Base-by-base conservation (phyloP, 2,888 invertebrate species). In the Nemurella pictetii region DNA sequence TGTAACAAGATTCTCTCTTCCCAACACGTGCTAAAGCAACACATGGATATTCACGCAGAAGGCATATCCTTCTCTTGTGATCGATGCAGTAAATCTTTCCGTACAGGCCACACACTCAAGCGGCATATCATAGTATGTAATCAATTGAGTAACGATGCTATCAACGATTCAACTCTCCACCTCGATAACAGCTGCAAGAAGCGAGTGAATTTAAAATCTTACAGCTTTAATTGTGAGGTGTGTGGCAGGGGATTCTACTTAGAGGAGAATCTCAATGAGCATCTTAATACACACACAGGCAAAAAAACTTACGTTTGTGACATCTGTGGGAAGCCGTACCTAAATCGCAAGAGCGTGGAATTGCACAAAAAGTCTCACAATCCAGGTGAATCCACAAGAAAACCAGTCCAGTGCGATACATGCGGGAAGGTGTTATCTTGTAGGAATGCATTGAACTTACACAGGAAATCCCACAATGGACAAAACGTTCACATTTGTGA, bases 161-260 rank as follows among this genome's bases (percentile, higher is more conserved):
- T n/a, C n/a, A n/a, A n/a, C n/a, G n/a, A n/a, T 90, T 90, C 84
- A 88, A 89, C 2, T 90, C 90, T 81, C 90, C 90, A 0, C 84
- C 90, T 25, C 86, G 90, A 25, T 85, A 90, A 9, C 90, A 90
- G 89, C 2, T 90, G 90, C 1, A 89, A 90, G 80, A 89, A 90
- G 86, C 90, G 90, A 32, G 32, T 9, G 9, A 3, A 32, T 32
- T 32, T 32, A 32, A 32, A 32, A 32, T 32, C 32, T 5, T 9
- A 32, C 9, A 5, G 4, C 9, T 86, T 88, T 84, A 86, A 85
- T 5, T 89, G 89, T 85, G 85, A 84, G 3, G 80, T 88, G 15
- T 89, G 90, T 35, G 83, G 87, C n/a, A 85, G 87, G 0, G 84
- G 83, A 12, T 89, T 89, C 83, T 32, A 85, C 35, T 55, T 35